Percentiles rank a stretch among this genome's conserved stretches.
Evolutionary conservation across 2,113 vertebrate genomes (phyloP).

Genomic region (Platysternon megacephalum): DNA sequence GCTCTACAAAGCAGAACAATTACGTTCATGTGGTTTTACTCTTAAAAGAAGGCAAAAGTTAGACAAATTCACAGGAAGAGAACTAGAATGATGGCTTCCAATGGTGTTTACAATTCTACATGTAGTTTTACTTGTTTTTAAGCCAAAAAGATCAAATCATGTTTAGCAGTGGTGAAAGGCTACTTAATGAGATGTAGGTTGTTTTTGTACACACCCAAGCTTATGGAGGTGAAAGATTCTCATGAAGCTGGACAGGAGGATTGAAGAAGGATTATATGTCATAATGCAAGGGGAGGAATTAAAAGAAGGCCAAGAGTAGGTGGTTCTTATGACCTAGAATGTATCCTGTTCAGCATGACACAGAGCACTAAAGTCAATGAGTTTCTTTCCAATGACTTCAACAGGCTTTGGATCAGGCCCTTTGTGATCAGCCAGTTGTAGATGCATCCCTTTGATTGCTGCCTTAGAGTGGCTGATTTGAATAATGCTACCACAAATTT

Average conservation of each 20-base stretch:
- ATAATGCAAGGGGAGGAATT: background rate
- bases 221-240: background rate
- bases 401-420: background rate
- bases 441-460: background rate
- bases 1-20: conserved; percentile 19
- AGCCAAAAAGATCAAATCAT: background rate
- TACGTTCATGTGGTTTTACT: background rate
- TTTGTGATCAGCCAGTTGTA: background rate
- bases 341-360: background rate
- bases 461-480: background rate
- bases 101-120: background rate
- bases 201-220: background rate
- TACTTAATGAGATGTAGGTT: background rate
- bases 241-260: background rate
- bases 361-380: background rate
- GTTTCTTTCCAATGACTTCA: background rate
- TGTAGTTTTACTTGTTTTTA: background rate
- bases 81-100: background rate
- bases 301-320: background rate
- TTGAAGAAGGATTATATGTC: conserved; percentile 9
- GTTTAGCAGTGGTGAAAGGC: background rate
- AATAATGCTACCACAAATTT: background rate
- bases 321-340: background rate
- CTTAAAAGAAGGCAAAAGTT: background rate
- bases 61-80: conserved; percentile 1